These are phyloP conservation scores for Halocynthia roretzi DNA, from an alignment of 23 tunicate genomes.

Conservation along the genomic window DNA sequence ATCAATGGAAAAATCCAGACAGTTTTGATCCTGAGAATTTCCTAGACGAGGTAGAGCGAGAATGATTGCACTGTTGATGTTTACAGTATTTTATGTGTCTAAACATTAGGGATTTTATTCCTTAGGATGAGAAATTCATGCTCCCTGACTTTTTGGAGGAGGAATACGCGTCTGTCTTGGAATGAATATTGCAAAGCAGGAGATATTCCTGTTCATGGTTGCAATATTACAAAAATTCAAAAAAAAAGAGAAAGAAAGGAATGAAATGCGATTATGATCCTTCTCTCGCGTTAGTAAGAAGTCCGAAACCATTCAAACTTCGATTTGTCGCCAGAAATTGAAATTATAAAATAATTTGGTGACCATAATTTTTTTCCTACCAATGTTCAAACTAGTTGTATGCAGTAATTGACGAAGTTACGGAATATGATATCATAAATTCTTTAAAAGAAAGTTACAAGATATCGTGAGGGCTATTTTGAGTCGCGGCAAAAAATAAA, in stretches of 20 bases:
- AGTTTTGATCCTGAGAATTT: conserved; percentile 2
- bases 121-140: not conserved
- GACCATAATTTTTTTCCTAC: too few relatives aligned
- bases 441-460: too few relatives aligned
- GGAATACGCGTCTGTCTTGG: not conserved
- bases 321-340: too few relatives aligned
- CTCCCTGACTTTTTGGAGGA: not conserved
- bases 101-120: not conserved
- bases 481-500: too few relatives aligned
- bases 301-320: too few relatives aligned
- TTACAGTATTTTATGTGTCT: too few relatives aligned
- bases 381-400: too few relatives aligned
- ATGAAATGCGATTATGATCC: not conserved
- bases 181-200: not conserved
- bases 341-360: too few relatives aligned
- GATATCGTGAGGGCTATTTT: too few relatives aligned
- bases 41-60: not conserved
- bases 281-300: too few relatives aligned
- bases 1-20: not conserved
- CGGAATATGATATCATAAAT: too few relatives aligned
- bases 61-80: not conserved
- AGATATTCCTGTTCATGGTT: not conserved
- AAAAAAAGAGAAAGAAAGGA: not conserved
- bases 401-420: too few relatives aligned
- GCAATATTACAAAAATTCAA: conserved; percentile 5